Evolutionary conservation across 2,797 vertebrate genomes (phyloP).

Genomic region (Tangara arthus): DNA sequence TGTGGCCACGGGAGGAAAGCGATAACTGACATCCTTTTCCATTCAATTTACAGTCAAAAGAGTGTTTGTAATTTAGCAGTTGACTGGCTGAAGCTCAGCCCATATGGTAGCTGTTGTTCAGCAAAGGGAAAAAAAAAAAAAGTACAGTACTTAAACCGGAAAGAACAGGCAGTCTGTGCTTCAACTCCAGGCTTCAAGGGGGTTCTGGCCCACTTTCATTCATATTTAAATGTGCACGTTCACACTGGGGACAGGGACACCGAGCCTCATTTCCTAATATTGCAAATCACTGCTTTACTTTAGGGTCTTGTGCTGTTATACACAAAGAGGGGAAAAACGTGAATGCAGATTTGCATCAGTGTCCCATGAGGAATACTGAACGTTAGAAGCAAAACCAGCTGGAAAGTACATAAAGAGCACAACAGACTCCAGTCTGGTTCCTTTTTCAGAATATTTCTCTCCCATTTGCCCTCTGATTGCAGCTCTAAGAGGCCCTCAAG

Average conservation of each 20-base stretch:
- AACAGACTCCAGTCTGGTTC: neutral
- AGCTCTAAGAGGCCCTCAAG: neutral
- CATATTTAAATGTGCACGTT: slow-evolving; percentile 44
- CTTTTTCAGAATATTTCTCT: neutral
- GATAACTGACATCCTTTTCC: slow-evolving; percentile 71
- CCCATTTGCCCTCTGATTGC: neutral
- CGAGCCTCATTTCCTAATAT: neutral
- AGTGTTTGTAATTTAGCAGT: slow-evolving; percentile 68
- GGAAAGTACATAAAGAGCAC: slow-evolving; percentile 33
- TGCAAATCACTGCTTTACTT: slow-evolving; percentile 29
- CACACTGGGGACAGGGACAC: neutral
- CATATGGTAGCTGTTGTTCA: slow-evolving; percentile 71
- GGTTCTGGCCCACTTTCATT: slow-evolving; percentile 38
- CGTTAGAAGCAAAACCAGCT: slow-evolving; percentile 51
- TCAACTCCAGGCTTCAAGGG: slow-evolving; percentile 18
- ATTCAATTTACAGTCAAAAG: slow-evolving; percentile 71
- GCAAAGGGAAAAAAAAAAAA: neutral
- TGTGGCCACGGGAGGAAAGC: slow-evolving; percentile 65
- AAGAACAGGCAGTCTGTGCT: slow-evolving; percentile 50
- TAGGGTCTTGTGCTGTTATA: neutral
- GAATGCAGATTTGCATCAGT: slow-evolving; percentile 7
- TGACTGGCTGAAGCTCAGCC: slow-evolving; percentile 69
- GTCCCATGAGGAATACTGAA: slow-evolving; percentile 25
- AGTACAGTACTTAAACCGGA: slow-evolving; percentile 43
- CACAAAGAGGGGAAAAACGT: neutral